Conservation (phyloP, 1,140 invertebrate genomes). For the Drosophila elegans region DNA sequence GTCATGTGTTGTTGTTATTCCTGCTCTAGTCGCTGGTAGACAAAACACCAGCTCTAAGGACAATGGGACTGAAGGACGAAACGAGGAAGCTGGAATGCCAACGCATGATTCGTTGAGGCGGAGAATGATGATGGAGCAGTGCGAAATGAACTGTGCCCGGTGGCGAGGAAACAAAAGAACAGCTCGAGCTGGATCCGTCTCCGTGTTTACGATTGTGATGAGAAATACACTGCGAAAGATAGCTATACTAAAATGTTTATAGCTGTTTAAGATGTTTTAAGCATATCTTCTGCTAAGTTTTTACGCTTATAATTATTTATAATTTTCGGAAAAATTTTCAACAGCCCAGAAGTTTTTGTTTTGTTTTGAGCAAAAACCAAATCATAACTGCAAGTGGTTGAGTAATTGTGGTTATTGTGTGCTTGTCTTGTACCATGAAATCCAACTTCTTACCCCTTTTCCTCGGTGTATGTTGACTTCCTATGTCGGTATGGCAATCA, state of each 20-base stretch:
- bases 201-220: slow-evolving; percentile 39
- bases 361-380: too few species aligned
- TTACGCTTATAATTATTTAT: too few species aligned
- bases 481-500: slow-evolving; percentile 38
- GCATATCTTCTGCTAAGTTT: too few species aligned
- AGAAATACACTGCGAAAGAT: too few species aligned
- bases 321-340: too few species aligned
- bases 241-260: too few species aligned
- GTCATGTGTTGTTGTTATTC: slow-evolving; percentile 65
- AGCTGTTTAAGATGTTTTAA: too few species aligned
- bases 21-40: slow-evolving; percentile 45
- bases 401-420: too few species aligned
- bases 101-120: slow-evolving; percentile 61
- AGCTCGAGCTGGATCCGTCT: slow-evolving; percentile 30
- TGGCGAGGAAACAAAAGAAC: slow-evolving; percentile 56
- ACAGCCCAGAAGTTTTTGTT: too few species aligned
- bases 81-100: slow-evolving; percentile 50
- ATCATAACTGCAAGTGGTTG: too few species aligned
- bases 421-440: too few species aligned
- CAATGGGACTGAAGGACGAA: neutral
- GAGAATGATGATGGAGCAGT: slow-evolving; percentile 46
- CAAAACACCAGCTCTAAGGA: slow-evolving; percentile 35
- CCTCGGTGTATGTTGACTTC: slow-evolving; percentile 34
- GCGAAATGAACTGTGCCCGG: slow-evolving; percentile 66
- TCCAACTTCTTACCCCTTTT: neutral